A percentile compares a stretch with the other conserved stretches of the same genome.
Evolutionary conservation across 23 tunicate genomes (phyloP).

Genomic region (Halocynthia roretzi): DNA sequence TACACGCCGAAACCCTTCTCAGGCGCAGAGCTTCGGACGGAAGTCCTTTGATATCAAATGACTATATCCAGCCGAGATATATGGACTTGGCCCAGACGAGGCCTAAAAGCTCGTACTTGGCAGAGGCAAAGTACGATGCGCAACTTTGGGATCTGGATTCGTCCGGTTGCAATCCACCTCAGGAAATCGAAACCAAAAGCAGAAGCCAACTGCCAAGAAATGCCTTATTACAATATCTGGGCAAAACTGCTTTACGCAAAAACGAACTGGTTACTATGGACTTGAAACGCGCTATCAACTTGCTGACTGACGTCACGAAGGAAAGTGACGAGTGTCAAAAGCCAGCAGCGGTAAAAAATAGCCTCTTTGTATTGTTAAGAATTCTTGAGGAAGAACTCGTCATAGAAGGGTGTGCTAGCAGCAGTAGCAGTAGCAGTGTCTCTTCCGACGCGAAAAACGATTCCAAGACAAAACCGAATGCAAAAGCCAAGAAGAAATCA

Average conservation of each 20-base stretch:
- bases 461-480: too few relatives aligned
- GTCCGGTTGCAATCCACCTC: neutral
- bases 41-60: neutral
- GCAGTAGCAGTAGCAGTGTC: neutral
- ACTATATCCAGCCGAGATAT: neutral
- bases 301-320: constrained; percentile 18
- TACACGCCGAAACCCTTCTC: neutral
- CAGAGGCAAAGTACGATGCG: neutral
- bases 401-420: constrained; percentile 31
- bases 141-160: neutral
- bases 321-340: constrained; percentile 11
- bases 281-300: neutral
- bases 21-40: constrained; percentile 5
- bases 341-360: neutral
- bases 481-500: neutral
- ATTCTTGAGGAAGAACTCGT: constrained; percentile 31
- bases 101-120: too few relatives aligned
- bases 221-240: constrained; percentile 51
- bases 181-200: neutral
- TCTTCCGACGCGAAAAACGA: too few relatives aligned
- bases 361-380: constrained; percentile 37
- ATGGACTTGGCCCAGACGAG: neutral
- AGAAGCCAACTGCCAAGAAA: constrained; percentile 42
- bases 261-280: constrained; percentile 19
- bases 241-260: constrained; percentile 24